Evolutionary conservation across 2,113 vertebrate species (phyloP).

Genomic region (Ammospiza nelsoni): DNA sequence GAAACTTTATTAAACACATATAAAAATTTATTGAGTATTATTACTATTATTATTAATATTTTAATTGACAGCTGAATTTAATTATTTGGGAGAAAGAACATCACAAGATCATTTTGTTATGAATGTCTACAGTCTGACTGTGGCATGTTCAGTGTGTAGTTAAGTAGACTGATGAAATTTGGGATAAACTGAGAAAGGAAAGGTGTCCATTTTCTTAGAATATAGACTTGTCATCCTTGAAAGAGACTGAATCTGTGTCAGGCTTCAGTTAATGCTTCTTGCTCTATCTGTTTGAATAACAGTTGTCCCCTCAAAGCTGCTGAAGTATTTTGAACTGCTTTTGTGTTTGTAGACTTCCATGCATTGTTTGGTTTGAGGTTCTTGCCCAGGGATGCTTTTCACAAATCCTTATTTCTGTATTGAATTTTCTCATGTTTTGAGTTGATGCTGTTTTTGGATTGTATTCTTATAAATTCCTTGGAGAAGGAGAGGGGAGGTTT

Average conservation of each 20-base stretch:
- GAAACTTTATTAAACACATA: neutral
- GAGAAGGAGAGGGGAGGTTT: neutral
- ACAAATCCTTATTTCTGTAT: neutral
- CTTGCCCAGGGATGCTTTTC: neutral
- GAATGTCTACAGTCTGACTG: neutral
- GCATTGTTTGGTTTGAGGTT: neutral
- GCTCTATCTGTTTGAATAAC: neutral
- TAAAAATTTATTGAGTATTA: neutral
- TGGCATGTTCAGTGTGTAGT: accelerated
- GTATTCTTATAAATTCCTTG: neutral
- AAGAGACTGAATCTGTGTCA: neutral
- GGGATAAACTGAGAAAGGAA: neutral
- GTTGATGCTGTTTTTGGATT: neutral
- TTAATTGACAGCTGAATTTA: neutral
- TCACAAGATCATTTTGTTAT: neutral
- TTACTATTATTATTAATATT: neutral
- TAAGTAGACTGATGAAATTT: neutral
- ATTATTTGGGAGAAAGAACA: neutral
- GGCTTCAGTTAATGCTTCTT: neutral
- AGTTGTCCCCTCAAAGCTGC: neutral
- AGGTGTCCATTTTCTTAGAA: neutral
- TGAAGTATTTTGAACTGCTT: neutral
- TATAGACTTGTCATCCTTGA: neutral
- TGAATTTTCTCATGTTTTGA: neutral
- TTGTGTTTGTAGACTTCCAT: neutral